phyloP scores from a whole-genome alignment of 2,113 vertebrate genomes.

The Electrona antarctica region DNA sequence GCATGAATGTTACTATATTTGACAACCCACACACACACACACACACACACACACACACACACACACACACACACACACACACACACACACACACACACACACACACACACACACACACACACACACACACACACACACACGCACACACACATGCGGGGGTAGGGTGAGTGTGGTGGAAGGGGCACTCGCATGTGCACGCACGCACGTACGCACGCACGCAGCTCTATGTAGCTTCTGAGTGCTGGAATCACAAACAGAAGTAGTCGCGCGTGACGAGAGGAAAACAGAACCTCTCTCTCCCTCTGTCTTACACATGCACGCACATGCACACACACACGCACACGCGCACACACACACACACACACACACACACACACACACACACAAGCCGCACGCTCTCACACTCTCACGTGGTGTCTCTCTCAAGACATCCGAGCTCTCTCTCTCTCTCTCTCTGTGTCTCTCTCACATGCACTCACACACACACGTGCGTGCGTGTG shows the following conservation, averaged over 20 bases:
- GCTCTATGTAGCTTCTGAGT: too few species aligned
- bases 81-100: constrained; percentile 28
- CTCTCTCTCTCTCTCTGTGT: too few species aligned
- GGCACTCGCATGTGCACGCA: neutral
- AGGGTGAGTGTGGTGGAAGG: too few species aligned
- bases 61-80: neutral
- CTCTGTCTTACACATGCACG: constrained; percentile 20
- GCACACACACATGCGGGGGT: neutral
- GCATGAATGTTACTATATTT: too few species aligned
- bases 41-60: constrained; percentile 1
- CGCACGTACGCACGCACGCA: neutral
- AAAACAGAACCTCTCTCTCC: neutral
- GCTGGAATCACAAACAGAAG: too few species aligned
- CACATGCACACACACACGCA: constrained; percentile 20
- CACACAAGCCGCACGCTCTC: constrained; percentile 4
- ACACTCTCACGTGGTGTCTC: too few species aligned
- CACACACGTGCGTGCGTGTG: constrained; percentile 42
- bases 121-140: neutral
- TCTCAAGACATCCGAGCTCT: too few species aligned
- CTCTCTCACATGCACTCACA: neutral
- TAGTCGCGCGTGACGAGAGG: too few species aligned
- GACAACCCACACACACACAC: neutral
- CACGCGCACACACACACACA: constrained; percentile 28
- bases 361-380: neutral
- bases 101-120: neutral